Evolutionary conservation across 37 sponge, comb jelly and placozoan genomes (phyloP).

Genomic region (Halisarca cf. caerulea): DNA sequence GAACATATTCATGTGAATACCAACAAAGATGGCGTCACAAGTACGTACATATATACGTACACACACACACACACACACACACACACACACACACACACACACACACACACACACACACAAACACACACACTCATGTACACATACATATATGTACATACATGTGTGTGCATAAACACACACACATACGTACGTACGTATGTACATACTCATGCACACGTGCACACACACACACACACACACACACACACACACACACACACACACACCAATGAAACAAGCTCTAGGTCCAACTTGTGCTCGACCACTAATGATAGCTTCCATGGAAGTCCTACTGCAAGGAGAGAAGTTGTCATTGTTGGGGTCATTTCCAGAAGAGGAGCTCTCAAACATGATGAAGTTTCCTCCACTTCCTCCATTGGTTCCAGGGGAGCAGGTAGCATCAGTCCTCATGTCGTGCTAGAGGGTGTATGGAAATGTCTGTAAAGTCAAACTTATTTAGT

Average conservation of each 20-base stretch:
- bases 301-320: constrained; percentile 40
- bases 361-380: constrained; percentile 70
- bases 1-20: no score
- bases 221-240: not conserved
- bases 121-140: not conserved
- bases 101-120: not conserved
- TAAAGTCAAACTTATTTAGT: no score
- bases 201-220: not conserved
- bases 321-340: constrained; percentile 49
- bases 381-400: constrained; percentile 88
- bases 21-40: no score
- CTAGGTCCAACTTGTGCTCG: constrained; percentile 12
- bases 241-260: not conserved
- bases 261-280: constrained; percentile 26
- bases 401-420: constrained; percentile 37
- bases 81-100: not conserved
- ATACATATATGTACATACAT: not conserved
- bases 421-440: constrained; percentile 10
- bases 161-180: not conserved
- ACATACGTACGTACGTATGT: not conserved
- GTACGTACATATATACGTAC: no score
- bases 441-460: no score
- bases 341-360: constrained; percentile 91
- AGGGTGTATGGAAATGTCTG: no score
- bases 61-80: not conserved